Evolutionary conservation across 2,113 vertebrate genomes (phyloP), one percentile per base, ranked within the genome.

Genomic region (Kobus ellipsiprymnus): DNA sequence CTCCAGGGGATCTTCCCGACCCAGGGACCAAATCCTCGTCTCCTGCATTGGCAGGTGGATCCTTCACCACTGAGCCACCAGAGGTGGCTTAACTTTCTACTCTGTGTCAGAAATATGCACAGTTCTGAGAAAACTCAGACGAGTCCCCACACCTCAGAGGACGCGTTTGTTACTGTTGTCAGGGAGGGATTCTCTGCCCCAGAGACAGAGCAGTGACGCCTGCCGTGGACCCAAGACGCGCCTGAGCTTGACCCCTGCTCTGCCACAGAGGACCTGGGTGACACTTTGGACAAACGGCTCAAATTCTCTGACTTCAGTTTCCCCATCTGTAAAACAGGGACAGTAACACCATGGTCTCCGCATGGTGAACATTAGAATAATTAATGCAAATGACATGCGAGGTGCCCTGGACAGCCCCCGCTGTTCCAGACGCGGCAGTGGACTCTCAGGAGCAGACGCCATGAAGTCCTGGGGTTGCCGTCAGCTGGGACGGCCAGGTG

Each of bases 141-240:
- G 7, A n/a, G 71, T 17, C 46, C 21, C 29, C n/a, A 46, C 6
- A 16, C 3, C 29, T 54, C 52, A 17, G 27, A 52, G 27, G 54
- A 83, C 2, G 7, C 3, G 3, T n/a, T n/a, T 52, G n/a, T 3
- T 23, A 2, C 7, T 55, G 44, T 46, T 29, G 27, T 25, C 46
- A 82, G 25, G 33, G 16, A 14, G 16, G 10, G 54, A 30, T 62
- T 19, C 23, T 48, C 54, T 21, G 29, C 25, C 29, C n/a, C n/a
- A 33, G 27, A 48, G 33, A 10, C 13, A 27, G 40, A 30, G 0
- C 29, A 30, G 33, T 1, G 2, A 23, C 9, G 4, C 14, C 25
- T 44, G 17, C 4, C 1, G 0, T 7, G 77, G 30, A 23, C 6
- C 7, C 4, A n/a, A n/a, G 84, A 52, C 0, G 0, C 29, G 4